Evolutionary conservation across 53 echinoderm and acorn worm genomes (phyloP), one percentile per base, ranked within the genome.

Genomic region (Mesocentrotus franciscanus): DNA sequence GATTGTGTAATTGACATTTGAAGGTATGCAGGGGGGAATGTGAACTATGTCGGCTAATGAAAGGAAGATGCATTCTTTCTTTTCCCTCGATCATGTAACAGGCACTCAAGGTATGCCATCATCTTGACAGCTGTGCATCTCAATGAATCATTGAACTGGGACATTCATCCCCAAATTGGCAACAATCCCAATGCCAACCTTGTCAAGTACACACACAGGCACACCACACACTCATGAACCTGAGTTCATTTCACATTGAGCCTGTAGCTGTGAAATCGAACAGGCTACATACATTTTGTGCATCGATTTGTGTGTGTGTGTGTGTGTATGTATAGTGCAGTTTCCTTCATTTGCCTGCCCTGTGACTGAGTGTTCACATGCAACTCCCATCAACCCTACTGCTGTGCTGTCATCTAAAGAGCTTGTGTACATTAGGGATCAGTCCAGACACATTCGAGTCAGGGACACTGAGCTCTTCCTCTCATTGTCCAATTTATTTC

Each of bases 111-210:
- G 26, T 66, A 91, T 91, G 91, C 66, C 61, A 90, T 12, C 90
- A 26, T 27, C 14, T 36, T 66, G 66, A 92, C 92, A 92, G 92
- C 92, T 92, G 92, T 49, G 75, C 20, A 29, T 11, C 11, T 71
- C 27, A 92, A 92, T 92, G 92, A 92, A 92, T 92, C 92, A 92
- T 74, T 92, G 68, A 71, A 92, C 20, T 56, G 35, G 92, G 68
- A 35, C 71, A 92, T 92, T 92, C 92, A 49, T 42, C 92, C n/a
- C 30, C 92, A 92, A 92, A 92, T 92, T 92, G 92, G 92, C 92
- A 92, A 92, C 92, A 22, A 11, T 74, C 92, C 92, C 91, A 62
- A 91, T 91, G 91, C 68, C 91, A 91, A 27, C 9, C 87, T 57
- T 26, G 11, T 35, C 91, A 91, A 35, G 68, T 68, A 35, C 36